Percentiles rank a stretch among this genome's conserved stretches.
Conservation (phyloP, 2,797 vertebrate genomes). For the Sarcoramphus papa region DNA sequence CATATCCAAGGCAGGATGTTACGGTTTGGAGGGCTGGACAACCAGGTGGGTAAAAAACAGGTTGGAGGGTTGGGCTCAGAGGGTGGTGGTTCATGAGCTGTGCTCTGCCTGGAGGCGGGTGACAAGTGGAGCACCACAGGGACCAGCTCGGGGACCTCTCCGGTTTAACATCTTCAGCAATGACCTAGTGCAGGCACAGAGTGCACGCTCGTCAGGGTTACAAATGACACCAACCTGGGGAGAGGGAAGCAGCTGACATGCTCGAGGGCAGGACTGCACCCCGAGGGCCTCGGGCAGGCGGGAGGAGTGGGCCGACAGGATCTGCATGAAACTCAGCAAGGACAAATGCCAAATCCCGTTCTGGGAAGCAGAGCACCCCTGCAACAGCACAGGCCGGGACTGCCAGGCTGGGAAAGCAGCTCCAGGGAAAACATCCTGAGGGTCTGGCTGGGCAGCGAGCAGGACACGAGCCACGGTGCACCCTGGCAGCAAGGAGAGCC, state of each 20-base stretch:
- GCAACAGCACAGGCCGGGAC: not conserved
- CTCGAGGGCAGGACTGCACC: no score
- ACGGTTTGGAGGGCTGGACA: not conserved
- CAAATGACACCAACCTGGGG: not conserved
- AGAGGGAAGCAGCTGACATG: not conserved
- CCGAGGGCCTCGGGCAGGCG: not conserved
- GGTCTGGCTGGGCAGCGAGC: not conserved
- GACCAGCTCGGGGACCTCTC: not conserved
- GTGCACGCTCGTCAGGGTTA: accelerated
- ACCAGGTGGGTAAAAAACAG: accelerated
- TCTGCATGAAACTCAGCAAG: not conserved
- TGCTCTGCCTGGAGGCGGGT: not conserved
- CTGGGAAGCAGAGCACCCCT: not conserved
- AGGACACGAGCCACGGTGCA: not conserved
- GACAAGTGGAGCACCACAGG: not conserved
- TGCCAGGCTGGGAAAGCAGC: not conserved
- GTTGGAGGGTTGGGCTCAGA: not conserved
- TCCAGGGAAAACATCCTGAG: not conserved
- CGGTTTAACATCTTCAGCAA: not conserved
- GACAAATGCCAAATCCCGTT: not conserved
- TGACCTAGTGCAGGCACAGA: no score
- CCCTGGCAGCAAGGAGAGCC: not conserved
- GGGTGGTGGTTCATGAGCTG: not conserved
- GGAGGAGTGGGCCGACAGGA: not conserved
- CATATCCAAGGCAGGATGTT: no score